These are phyloP conservation scores for Melikaiella ostensackeni DNA, from an alignment of 2,888 invertebrate species.

Conservation along the genomic window DNA sequence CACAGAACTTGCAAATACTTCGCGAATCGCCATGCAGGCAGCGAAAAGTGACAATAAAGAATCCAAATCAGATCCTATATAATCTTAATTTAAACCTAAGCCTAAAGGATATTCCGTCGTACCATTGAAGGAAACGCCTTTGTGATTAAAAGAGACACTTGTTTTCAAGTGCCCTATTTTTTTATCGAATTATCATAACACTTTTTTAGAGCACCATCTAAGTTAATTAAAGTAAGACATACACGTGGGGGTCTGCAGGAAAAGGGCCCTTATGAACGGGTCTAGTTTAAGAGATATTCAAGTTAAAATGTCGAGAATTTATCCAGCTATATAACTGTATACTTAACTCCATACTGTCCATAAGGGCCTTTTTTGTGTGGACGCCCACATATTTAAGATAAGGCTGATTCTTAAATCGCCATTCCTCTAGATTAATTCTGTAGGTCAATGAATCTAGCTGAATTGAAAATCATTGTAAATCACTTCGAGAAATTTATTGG, in stretches of 20 bases:
- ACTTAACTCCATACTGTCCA: no score
- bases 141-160: conserved; percentile 49
- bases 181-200: conserved; percentile 17
- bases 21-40: conserved; percentile 58
- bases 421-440: background rate
- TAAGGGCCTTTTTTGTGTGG: no score
- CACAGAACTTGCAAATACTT: conserved; percentile 64
- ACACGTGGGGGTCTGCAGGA: no score
- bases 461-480: background rate
- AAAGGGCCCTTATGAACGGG: no score
- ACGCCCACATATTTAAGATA: background rate
- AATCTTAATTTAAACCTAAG: background rate
- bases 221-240: background rate
- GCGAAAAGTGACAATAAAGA: conserved; percentile 30
- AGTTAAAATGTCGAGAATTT: no score
- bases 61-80: background rate
- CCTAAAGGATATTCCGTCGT: background rate
- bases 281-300: no score
- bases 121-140: conserved; percentile 36
- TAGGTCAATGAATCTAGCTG: background rate
- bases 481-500: background rate
- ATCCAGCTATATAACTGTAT: no score
- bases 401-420: background rate
- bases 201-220: conserved; percentile 2
- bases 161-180: conserved; percentile 12